Evolutionary conservation across 2,888 invertebrate species (phyloP).

Genomic region (Orgyia antiqua): DNA sequence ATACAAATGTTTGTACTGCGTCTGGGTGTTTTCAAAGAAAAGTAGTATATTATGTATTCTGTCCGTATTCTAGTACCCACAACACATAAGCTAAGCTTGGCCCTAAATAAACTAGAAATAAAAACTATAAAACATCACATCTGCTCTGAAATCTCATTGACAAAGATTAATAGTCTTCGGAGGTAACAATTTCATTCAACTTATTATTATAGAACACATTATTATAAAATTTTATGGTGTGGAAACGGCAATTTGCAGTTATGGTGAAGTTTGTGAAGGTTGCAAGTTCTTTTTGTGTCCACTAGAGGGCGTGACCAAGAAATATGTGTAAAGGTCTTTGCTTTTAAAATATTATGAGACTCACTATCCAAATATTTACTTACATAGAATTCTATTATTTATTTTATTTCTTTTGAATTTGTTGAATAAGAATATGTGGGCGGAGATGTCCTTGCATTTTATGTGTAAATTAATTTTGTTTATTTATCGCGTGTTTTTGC

Average conservation of each 20-base stretch:
- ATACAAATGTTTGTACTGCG: too few relatives aligned
- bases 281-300: conserved; percentile 43
- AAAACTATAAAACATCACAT: conserved; percentile 22
- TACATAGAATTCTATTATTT: conserved; percentile 47
- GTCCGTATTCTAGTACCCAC: too few relatives aligned
- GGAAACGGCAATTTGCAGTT: conserved; percentile 74
- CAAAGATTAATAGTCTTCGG: conserved; percentile 63
- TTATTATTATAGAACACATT: conserved; percentile 36
- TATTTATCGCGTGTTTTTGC: too few relatives aligned
- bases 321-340: conserved; percentile 21
- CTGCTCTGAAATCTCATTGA: conserved; percentile 46
- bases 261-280: conserved; percentile 35
- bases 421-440: conserved; percentile 12
- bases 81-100: too few relatives aligned
- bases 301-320: conserved; percentile 66
- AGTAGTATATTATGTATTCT: too few relatives aligned
- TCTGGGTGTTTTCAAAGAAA: too few relatives aligned
- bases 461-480: too few relatives aligned
- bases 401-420: conserved; percentile 21
- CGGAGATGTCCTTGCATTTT: conserved; percentile 6
- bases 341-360: conserved; percentile 59
- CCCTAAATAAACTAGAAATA: too few relatives aligned
- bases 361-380: conserved; percentile 73
- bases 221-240: conserved; percentile 67
- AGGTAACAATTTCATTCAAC: conserved; percentile 41